These are phyloP conservation scores for Agrypnus murinus DNA, from an alignment of 2,888 invertebrate genomes.

Conservation along the genomic window DNA sequence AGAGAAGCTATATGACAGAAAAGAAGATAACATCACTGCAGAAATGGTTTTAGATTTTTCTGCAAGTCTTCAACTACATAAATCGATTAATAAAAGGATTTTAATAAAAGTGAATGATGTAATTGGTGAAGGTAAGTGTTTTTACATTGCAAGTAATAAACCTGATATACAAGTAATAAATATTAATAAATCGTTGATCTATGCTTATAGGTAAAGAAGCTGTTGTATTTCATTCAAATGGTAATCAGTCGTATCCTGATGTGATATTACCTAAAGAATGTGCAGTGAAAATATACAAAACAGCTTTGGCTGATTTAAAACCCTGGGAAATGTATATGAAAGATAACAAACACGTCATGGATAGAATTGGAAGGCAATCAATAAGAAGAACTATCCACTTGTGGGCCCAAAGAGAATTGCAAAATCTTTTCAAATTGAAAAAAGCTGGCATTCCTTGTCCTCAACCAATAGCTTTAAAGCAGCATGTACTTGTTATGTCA, in stretches of 20 bases:
- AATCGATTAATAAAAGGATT: conserved; percentile 86
- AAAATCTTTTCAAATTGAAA: conserved; percentile 88
- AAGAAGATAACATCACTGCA: conserved; percentile 89
- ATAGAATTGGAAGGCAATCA: conserved; percentile 90
- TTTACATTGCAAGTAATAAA: not conserved
- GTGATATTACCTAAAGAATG: conserved; percentile 76
- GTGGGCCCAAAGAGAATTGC: conserved; percentile 99
- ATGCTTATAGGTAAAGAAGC: conserved; percentile 83
- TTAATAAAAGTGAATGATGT: conserved; percentile 91
- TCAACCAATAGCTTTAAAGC: conserved; percentile 84
- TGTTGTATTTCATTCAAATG: conserved; percentile 90
- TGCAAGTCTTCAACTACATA: conserved; percentile 90
- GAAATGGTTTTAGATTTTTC: conserved; percentile 93
- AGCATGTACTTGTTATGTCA: conserved; percentile 92
- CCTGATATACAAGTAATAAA: too few relatives aligned
- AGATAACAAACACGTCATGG: conserved; percentile 92
- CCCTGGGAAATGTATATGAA: conserved; percentile 95
- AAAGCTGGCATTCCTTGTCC: conserved; percentile 90
- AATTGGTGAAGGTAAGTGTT: conserved; percentile 86
- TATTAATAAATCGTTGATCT: too few relatives aligned
- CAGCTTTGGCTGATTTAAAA: conserved; percentile 94
- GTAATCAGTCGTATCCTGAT: conserved; percentile 73
- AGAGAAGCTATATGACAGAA: conserved; percentile 81
- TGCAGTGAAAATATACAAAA: conserved; percentile 94
- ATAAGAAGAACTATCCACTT: conserved; percentile 91